These are phyloP conservation scores for Helarctos malayanus DNA, from an alignment of 2,797 vertebrate species.

Conservation along the genomic window DNA sequence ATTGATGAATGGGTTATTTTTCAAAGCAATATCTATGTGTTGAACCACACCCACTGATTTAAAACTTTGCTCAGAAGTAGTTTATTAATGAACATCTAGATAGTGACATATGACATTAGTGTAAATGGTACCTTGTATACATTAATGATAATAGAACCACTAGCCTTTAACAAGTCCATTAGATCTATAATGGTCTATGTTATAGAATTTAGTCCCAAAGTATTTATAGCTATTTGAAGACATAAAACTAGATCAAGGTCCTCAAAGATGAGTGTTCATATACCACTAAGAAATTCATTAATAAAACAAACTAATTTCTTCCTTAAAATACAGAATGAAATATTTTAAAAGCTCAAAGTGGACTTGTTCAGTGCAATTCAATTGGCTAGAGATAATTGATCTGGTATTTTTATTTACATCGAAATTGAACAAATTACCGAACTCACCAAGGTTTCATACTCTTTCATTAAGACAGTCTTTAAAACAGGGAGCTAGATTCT, in stretches of 20 bases:
- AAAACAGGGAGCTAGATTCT: neutral
- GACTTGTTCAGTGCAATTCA: neutral
- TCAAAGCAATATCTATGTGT: neutral
- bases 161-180: slow-evolving; percentile 16
- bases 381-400: neutral
- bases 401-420: neutral
- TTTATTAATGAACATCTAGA: slow-evolving; percentile 3
- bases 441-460: neutral
- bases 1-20: neutral
- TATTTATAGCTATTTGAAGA: neutral
- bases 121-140: neutral
- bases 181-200: neutral
- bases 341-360: neutral
- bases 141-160: neutral
- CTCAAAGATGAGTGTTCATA: neutral
- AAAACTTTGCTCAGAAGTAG: neutral
- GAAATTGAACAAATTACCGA: neutral
- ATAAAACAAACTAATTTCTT: neutral
- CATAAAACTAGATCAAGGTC: neutral
- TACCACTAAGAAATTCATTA: neutral
- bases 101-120: neutral
- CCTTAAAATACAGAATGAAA: slow-evolving; percentile 1
- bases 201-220: neutral
- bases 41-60: neutral
- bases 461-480: neutral